Evolutionary conservation across 1,140 invertebrate genomes (phyloP).

Genomic region (Bombus soroeensis): DNA sequence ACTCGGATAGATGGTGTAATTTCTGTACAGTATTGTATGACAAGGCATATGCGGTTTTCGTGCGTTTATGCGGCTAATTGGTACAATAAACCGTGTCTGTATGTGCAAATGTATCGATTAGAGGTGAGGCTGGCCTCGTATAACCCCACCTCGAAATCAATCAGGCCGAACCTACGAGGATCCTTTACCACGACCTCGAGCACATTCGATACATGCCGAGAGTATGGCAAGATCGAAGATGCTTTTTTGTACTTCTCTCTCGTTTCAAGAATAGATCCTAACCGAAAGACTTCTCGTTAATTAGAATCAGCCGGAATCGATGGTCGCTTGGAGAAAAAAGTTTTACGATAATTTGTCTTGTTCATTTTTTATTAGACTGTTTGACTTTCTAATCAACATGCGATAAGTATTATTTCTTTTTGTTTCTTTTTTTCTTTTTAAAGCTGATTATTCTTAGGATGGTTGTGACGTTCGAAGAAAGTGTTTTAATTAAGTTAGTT

Average conservation of each 20-base stretch:
- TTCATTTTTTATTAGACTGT: no score
- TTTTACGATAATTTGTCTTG: no score
- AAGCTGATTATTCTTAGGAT: background rate
- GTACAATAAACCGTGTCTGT: constrained; percentile 48
- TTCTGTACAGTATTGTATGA: background rate
- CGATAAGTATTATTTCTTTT: background rate
- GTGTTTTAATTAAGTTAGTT: background rate
- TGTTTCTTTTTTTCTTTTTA: background rate
- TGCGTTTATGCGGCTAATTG: constrained; percentile 46
- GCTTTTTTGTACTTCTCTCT: background rate
- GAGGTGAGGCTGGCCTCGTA: constrained; percentile 35
- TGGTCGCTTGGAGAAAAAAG: background rate
- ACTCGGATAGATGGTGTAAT: background rate
- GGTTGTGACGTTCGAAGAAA: background rate
- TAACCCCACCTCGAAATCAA: constrained; percentile 60
- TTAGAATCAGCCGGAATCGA: background rate
- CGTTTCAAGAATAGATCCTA: background rate
- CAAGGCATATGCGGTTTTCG: constrained; percentile 5
- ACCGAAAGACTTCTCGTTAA: background rate
- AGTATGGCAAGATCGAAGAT: constrained; percentile 18
- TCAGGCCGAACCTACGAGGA: constrained; percentile 42
- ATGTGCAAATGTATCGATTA: constrained; percentile 60
- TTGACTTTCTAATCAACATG: background rate
- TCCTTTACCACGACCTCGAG: constrained; percentile 39
- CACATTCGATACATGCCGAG: background rate